Evolutionary conservation across 64 coral and sea anemone species (phyloP), one percentile per base, ranked within the genome.

Genomic region (Pocillopora verrucosa): DNA sequence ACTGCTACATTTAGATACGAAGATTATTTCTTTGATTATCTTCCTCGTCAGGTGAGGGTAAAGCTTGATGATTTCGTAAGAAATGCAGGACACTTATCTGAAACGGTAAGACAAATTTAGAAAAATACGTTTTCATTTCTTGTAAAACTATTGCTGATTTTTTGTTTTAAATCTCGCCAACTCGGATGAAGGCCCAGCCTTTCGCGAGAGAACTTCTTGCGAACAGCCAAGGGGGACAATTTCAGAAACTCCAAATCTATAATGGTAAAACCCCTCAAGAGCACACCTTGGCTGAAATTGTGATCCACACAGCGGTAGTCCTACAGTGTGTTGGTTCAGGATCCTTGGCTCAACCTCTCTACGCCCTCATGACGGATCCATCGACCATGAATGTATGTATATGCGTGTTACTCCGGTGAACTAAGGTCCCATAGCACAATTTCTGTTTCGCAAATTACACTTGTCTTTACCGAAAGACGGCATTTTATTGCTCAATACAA

Each of bases 241-340:
- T 84, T 36, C 41, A 12, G 62, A 64, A 56, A 38, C 86, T 88
- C 16, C 13, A 11, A 41, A 51, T 60, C 34, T 61, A 59, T 35
- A 56, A 36, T 17, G 86, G 86, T 60, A 88, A 77, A 34, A 88
- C 34, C 34, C 36, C 86, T 25, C 86, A 77, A 56, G 86, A 88
- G 17, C 70, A 77, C 25, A 75, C 86, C 26, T 34, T 88, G 11
- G 86, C 86, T 36, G 86, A 88, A 77, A 88, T 88, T 73, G 86
- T 88, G 15, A 61, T 88, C 17, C 86, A 88, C 58, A 60, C 74
- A 16, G 59, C 86, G 60, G 67, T 62, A n/a, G 69, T 58, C 19
- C 62, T 87, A 15, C 58, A 73, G 16, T 73, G 45, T 6, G 11
- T 74, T 76, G 86, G 74, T 75, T 20, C 56, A 58, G 72, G 59